Evolutionary conservation across 1,140 invertebrate genomes (phyloP).

Genomic region (Ylistrum balloti): DNA sequence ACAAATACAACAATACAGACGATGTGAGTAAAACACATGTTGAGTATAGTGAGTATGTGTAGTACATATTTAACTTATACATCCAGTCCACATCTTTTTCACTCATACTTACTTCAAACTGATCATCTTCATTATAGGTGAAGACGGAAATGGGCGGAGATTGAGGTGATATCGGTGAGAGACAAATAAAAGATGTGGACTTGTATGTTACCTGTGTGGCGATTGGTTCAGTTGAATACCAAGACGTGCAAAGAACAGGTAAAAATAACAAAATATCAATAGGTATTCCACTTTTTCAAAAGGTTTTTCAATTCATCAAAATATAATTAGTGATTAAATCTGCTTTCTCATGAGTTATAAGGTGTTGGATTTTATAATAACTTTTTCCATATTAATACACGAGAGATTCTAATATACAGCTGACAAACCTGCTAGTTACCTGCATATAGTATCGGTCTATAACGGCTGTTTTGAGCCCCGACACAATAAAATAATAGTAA

Average conservation of each 20-base stretch:
- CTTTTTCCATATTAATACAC: too few relatives aligned
- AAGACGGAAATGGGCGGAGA: background rate
- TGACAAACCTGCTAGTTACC: too few relatives aligned
- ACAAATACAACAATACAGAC: background rate
- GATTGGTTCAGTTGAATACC: conserved; percentile 18
- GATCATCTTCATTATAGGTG: background rate
- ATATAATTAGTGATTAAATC: too few relatives aligned
- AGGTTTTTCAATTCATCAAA: background rate
- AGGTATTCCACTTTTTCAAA: background rate
- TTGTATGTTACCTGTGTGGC: conserved; percentile 29
- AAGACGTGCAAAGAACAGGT: conserved; percentile 6
- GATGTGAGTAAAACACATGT: background rate
- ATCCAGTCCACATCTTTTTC: background rate
- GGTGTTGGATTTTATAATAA: too few relatives aligned
- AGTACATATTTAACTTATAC: background rate
- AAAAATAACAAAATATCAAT: conserved; percentile 16
- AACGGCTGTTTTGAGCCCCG: too few relatives aligned
- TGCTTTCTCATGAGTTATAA: too few relatives aligned
- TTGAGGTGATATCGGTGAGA: background rate
- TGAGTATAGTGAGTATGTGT: background rate
- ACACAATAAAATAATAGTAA: too few relatives aligned
- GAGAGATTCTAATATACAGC: too few relatives aligned
- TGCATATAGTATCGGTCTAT: too few relatives aligned
- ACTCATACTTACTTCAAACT: background rate
- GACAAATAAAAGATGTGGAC: conserved; percentile 27